These are phyloP conservation scores for Matsumurasca onukii DNA, from an alignment of 1,140 invertebrate genomes.

Conservation along the genomic window DNA sequence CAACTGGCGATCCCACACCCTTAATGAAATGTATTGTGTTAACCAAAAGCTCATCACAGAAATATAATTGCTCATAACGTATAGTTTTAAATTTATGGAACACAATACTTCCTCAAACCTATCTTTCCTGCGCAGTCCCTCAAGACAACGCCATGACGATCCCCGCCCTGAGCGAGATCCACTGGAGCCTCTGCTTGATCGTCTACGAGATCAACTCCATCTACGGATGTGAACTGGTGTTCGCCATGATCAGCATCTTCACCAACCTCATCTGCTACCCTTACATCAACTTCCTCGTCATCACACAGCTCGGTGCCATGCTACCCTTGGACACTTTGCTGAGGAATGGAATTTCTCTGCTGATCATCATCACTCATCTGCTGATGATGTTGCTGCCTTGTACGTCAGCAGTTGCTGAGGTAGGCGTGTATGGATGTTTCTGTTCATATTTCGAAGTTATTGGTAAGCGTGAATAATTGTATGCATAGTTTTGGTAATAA, in stretches of 20 bases:
- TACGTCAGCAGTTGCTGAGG: not conserved
- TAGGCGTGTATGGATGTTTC: no score
- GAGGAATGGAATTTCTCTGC: no score
- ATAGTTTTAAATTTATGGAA: no score
- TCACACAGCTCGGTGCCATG: not conserved
- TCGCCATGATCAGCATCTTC: not conserved
- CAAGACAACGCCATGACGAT: not conserved
- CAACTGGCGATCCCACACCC: no score
- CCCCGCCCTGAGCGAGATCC: constrained; percentile 4
- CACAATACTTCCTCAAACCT: no score
- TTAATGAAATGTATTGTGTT: no score
- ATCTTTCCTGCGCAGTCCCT: not conserved
- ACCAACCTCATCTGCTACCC: not conserved
- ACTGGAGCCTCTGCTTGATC: constrained; percentile 1
- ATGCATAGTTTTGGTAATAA: no score
- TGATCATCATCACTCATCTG: not conserved
- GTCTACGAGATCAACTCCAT: constrained; percentile 8
- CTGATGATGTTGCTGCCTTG: not conserved
- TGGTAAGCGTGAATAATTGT: no score
- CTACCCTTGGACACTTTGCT: no score
- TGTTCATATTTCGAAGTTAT: no score
- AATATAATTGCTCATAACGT: no score
- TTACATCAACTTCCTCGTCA: not conserved
- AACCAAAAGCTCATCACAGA: no score
- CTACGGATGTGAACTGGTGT: not conserved